Evolutionary conservation across 2,888 invertebrate species (phyloP), one percentile per base, ranked within the genome.

Genomic region (Diplazon laetatorius): DNA sequence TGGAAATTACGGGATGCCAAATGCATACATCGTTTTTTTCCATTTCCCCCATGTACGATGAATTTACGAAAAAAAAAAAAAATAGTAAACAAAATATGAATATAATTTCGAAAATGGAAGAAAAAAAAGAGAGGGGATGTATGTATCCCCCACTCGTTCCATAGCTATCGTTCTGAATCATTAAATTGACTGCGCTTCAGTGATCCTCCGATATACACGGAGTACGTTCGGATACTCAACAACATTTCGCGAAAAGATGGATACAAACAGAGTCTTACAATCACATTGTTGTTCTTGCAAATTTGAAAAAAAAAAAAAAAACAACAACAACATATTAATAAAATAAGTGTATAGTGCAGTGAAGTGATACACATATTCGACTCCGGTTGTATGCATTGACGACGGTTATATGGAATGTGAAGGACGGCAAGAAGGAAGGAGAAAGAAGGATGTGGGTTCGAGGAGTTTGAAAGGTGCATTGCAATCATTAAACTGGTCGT

Each of bases 401-500:
- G 63, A 69, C 62, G 30, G 35, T 76, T 39, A 44, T n/a, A n/a
- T 55, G 46, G 22, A 14, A 60, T 42, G 20, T 18, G 30, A n/a
- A 22, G 22, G 57, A 63, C 18, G 37, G 52, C 2, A 14, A 44
- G 35, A 12, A 42, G 30, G 55, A 65, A 63, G 18, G 35, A 69
- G 39, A 46, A 44, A 68, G 37, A 37, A 18, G 14, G 30, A 18
- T 62, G 65, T 59, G 35, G 42, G 37, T 18, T 69, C 59, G 69
- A 62, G 44, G 55, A 76, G 14, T 66, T 59, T 60, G 52, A 42
- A 65, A 69, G 50, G 69, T 48, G 70, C 48, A 60, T 50, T 75
- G 86, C 83, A 87, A 88, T 88, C 87, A 87, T 87, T 87, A 88
- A 89, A 89, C 88, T 87, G 87, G 84, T 87, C 82, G 83, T 83